Percentiles rank a stretch among this genome's conserved stretches.
Conservation (phyloP, 64 coral and sea anemone species). For the Dendronephthya gigantea region DNA sequence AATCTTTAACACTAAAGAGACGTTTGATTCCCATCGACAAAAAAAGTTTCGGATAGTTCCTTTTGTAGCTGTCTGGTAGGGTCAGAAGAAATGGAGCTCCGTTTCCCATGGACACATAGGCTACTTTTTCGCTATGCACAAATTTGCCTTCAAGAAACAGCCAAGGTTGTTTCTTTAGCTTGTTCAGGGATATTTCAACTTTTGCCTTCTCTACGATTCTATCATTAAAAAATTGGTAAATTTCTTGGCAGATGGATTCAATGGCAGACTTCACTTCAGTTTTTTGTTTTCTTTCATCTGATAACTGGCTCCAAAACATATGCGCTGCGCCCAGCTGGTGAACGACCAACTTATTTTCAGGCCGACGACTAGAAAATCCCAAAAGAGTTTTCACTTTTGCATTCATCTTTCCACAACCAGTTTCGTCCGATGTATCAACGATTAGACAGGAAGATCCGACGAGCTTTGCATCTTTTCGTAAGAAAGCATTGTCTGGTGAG, state of each 20-base stretch:
- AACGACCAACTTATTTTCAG: slow-evolving; percentile 43
- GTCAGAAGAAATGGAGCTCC: slow-evolving; percentile 26
- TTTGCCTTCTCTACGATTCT: slow-evolving; percentile 25
- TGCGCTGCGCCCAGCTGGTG: slow-evolving; percentile 34
- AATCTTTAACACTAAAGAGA: neutral
- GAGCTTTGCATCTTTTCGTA: slow-evolving; percentile 33
- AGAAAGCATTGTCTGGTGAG: slow-evolving; percentile 44
- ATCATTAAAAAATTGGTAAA: slow-evolving; percentile 64
- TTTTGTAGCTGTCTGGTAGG: slow-evolving; percentile 45
- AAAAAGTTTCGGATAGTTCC: slow-evolving; percentile 57
- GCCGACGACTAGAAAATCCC: slow-evolving; percentile 27
- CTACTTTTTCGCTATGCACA: slow-evolving; percentile 59
- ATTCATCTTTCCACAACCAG: slow-evolving; percentile 46
- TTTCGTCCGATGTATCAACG: slow-evolving; percentile 59
- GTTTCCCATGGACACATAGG: slow-evolving; percentile 38
- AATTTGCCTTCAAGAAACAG: slow-evolving; percentile 67
- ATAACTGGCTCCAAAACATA: neutral
- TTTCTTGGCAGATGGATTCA: slow-evolving; percentile 13
- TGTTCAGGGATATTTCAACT: slow-evolving; percentile 28
- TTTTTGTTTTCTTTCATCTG: slow-evolving; percentile 31
- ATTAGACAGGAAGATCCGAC: slow-evolving; percentile 54
- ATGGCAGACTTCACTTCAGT: slow-evolving; percentile 14
- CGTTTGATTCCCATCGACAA: slow-evolving; percentile 46
- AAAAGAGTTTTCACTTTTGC: slow-evolving; percentile 45
- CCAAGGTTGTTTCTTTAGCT: slow-evolving; percentile 59